phyloP scores from a whole-genome alignment of 2,888 invertebrate genomes.

The Autographa pulchrina region DNA sequence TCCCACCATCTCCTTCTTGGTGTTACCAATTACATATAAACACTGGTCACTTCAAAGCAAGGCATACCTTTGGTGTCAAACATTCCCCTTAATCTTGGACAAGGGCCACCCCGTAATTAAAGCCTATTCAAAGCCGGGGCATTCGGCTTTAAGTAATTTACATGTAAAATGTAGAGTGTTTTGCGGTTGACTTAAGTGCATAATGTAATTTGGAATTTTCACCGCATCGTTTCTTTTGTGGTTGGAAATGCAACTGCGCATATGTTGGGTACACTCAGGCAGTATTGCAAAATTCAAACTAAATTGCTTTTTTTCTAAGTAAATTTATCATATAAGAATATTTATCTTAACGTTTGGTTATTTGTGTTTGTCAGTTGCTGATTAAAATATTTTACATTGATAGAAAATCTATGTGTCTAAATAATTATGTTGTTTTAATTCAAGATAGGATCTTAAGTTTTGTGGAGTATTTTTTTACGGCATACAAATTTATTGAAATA shows the following conservation, averaged over 20 bases:
- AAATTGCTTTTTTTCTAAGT: not conserved
- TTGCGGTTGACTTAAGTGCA: slow-evolving; percentile 2
- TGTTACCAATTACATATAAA: not conserved
- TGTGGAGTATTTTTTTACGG: too few species aligned
- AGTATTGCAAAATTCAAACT: not conserved
- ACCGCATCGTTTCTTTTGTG: not conserved
- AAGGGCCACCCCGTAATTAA: not conserved
- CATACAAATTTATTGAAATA: too few species aligned
- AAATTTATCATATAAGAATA: too few species aligned
- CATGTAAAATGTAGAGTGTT: not conserved
- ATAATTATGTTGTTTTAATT: too few species aligned
- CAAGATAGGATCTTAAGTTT: too few species aligned
- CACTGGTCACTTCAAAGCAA: not conserved
- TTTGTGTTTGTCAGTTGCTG: too few species aligned
- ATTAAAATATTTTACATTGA: too few species aligned
- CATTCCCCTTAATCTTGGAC: not conserved
- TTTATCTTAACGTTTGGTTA: too few species aligned
- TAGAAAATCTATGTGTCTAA: too few species aligned
- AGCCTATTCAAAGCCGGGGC: not conserved
- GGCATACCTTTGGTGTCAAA: not conserved
- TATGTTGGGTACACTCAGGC: not conserved
- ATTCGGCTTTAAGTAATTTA: not conserved
- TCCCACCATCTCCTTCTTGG: not conserved
- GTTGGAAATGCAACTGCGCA: not conserved
- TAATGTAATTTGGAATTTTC: slow-evolving; percentile 4